Percentiles rank a stretch among this genome's conserved stretches.
These are phyloP conservation scores for Drosophila guanche DNA, from an alignment of 1,140 invertebrate species.

Conservation along the genomic window DNA sequence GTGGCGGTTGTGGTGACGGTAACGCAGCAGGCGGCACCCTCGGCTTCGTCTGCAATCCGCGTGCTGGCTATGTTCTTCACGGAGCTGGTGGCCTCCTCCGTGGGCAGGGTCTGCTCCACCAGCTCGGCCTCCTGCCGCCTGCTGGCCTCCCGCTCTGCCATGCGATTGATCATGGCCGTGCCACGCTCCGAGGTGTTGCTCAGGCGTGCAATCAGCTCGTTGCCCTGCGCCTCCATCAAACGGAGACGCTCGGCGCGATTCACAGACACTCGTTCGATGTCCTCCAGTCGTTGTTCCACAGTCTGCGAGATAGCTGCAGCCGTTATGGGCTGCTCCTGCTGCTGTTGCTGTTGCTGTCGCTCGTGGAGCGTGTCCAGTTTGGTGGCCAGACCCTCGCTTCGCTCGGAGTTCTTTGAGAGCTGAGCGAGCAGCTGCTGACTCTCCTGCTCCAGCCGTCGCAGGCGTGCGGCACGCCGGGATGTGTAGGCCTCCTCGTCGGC, in stretches of 20 bases:
- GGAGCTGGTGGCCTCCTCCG: slow-evolving; percentile 43
- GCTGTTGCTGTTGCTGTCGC: slow-evolving; percentile 28
- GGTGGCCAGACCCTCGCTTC: slow-evolving; percentile 67
- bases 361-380: slow-evolving; percentile 58
- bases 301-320: slow-evolving; percentile 50
- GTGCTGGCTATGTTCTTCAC: slow-evolving; percentile 53
- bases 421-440: slow-evolving; percentile 57
- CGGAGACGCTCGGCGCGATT: slow-evolving; percentile 87
- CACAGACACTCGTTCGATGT: slow-evolving; percentile 85
- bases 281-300: slow-evolving; percentile 79
- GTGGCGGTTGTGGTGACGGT: slow-evolving; percentile 71
- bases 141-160: slow-evolving; percentile 67
- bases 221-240: slow-evolving; percentile 88
- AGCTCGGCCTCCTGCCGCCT: slow-evolving; percentile 64
- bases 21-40: slow-evolving; percentile 52
- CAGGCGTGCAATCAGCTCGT: slow-evolving; percentile 87
- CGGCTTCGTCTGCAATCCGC: slow-evolving; percentile 38
- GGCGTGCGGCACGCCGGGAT: slow-evolving; percentile 84
- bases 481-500: slow-evolving; percentile 84
- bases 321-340: slow-evolving; percentile 8
- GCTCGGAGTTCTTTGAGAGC: slow-evolving; percentile 70
- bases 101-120: slow-evolving; percentile 44
- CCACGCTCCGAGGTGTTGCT: slow-evolving; percentile 83
- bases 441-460: slow-evolving; percentile 73
- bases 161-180: slow-evolving; percentile 82